Evolutionary conservation across 2,888 invertebrate genomes (phyloP), one percentile per base, ranked within the genome.

Genomic region (Xestia sexstrigata): DNA sequence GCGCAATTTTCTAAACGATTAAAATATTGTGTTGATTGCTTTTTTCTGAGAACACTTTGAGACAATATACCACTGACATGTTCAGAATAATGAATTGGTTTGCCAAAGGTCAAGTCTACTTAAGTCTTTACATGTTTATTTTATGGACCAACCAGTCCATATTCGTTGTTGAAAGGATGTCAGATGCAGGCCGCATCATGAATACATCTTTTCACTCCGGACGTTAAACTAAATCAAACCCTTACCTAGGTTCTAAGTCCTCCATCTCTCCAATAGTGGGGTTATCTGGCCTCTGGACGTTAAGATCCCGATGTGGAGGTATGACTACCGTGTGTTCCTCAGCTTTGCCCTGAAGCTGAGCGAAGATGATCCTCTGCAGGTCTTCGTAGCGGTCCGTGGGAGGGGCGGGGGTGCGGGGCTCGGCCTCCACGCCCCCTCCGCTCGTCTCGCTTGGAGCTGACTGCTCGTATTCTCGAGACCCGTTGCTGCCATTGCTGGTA

Each of bases 181-280:
- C 67, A 20, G 26, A 39, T 20, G 3, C 17, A 17, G 7, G 23
- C 11, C 26, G 35, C n/a, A 39, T 55, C n/a, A 6, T 26, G 58
- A 49, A 70, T 30, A 72, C 26, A 23, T 70, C 11, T 47, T 47
- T 20, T 35, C 47, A 35, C 8, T 39, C 9, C 20, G 2, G 20
- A 47, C n/a, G 73, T n/a, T 8, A 73, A 35, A 63, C 2, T 45
- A 26, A 20, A 45, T 2, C 3, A 65, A n/a, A 15, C 17, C 70
- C 96, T 95, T 88, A 97, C 97, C 97, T 97, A 20, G 97, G 94
- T 87, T 97, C 97, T 79, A 97, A 90, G 66, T 97, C 97, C 90
- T 98, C 97, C 93, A 98, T 94, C 88, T 98, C 97, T 0, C 97
- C 98, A 78, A 98, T 96, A 7, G 97, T 97, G 0, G 98, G 98